Base-by-base conservation (phyloP, 30 jellyfish, hydroid and myxozoan species). In the Chrysaora quinquecirrha region DNA sequence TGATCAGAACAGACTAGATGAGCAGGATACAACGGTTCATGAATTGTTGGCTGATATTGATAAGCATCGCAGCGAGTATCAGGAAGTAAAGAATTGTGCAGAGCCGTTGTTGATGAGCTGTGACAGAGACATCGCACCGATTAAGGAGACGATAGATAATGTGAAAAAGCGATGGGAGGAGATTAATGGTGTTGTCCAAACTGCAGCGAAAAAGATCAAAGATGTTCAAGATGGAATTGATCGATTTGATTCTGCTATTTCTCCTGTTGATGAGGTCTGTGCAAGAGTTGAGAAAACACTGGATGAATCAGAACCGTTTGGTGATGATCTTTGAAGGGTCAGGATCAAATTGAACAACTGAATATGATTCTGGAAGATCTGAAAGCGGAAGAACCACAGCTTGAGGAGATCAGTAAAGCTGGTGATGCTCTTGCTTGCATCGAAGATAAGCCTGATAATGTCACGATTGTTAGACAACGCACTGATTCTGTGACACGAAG, bases 361-460 rank as follows among this genome's bases (percentile, higher is more conserved):
- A 87, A 84, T 85, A 52, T 73, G 16, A 70, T 94, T 71, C 71
- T 82, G 50, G 94, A 88, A 30, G 96, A 94, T 32, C 22, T 94
- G 81, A 30, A 33, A 25, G 80, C 34, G 0, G 72, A 78, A 16
- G 87, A 87, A 71, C 84, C 92, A 28, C 75, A 67, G 3, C 84
- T 94, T 3, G 82, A 52, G 14, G 95, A 76, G 28, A 66, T 94
- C 30, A 79, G 74, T 1, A 68, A 77, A 49, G 87, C 89, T 1
- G 95, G 97, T 6, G 96, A 88, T 34, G 96, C 69, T 21, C 81
- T 94, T 20, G 73, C 83, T 32, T 48, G 48, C 56, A 67, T 94
- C 78, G 99, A 94, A 33, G 87, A 84, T 56, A 87, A 94, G 66
- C 97, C 99, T 3, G 97, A 88, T 38, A 88, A 86, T 64, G 85